These are phyloP conservation scores for Platichthys flesus DNA, from an alignment of 2,113 vertebrate species.

Conservation along the genomic window DNA sequence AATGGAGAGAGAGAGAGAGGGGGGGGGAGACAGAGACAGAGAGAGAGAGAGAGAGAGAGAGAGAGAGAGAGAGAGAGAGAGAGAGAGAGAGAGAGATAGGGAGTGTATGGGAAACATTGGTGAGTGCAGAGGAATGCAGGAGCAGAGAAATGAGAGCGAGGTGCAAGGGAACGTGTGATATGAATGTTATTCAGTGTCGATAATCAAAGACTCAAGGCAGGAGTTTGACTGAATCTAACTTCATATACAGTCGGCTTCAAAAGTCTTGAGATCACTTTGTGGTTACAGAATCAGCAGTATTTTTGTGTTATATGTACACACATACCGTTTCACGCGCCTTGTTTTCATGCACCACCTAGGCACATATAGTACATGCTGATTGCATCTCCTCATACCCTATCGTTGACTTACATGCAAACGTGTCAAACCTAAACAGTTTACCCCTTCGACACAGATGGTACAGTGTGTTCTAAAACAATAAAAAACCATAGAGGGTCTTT, in stretches of 20 bases:
- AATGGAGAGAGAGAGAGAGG: neutral
- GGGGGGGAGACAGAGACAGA: constrained; percentile 3
- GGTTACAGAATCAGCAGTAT: neutral
- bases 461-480: constrained; percentile 50
- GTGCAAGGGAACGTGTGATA: constrained; percentile 37
- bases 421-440: constrained; percentile 62
- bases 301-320: constrained; percentile 13
- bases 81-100: constrained; percentile 21
- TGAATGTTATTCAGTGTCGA: constrained; percentile 53
- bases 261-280: neutral
- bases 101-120: constrained; percentile 20
- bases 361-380: constrained; percentile 47
- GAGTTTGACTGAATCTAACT: constrained; percentile 34
- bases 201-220: constrained; percentile 51
- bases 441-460: constrained; percentile 45
- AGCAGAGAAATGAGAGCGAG: constrained; percentile 36
- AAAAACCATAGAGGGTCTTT: constrained; percentile 18
- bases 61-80: constrained; percentile 1
- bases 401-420: constrained; percentile 51
- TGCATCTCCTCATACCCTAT: constrained; percentile 65
- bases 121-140: constrained; percentile 35
- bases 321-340: neutral
- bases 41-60: constrained; percentile 12
- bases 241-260: constrained; percentile 1
- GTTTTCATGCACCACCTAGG: constrained; percentile 5